Evolutionary conservation across 2,113 vertebrate species (phyloP).

Genomic region (Xerus inauris): DNA sequence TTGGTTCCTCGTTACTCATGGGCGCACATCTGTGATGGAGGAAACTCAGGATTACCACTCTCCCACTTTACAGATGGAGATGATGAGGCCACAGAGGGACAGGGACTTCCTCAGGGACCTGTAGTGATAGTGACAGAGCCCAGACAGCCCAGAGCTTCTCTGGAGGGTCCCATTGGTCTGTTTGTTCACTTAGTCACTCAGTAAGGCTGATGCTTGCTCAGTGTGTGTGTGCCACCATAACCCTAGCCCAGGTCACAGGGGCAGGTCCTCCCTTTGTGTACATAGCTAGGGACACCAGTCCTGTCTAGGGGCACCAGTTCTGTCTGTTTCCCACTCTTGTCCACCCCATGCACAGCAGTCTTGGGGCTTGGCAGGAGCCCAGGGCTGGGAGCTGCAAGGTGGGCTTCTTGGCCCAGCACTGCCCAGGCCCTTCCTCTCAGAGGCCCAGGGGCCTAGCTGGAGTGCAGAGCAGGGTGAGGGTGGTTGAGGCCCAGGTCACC

Average conservation of each 20-base stretch:
- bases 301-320: too few relatives aligned
- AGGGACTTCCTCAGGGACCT: neutral
- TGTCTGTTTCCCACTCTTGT: neutral
- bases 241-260: neutral
- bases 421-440: neutral
- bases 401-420: neutral
- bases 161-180: neutral
- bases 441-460: neutral
- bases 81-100: too few relatives aligned
- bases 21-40: neutral
- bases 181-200: neutral
- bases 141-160: neutral
- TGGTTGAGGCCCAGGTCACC: neutral
- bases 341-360: neutral
- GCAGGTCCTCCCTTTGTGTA: too few relatives aligned
- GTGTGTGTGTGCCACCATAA: too few relatives aligned
- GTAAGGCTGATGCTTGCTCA: neutral
- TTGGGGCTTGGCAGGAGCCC: neutral
- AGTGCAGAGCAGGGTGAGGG: neutral
- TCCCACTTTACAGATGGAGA: neutral
- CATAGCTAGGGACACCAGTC: neutral
- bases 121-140: neutral
- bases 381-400: neutral
- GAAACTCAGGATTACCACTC: neutral
- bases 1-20: neutral